Evolutionary conservation across 2,797 vertebrate species (phyloP).

Genomic region (Mus caroli): DNA sequence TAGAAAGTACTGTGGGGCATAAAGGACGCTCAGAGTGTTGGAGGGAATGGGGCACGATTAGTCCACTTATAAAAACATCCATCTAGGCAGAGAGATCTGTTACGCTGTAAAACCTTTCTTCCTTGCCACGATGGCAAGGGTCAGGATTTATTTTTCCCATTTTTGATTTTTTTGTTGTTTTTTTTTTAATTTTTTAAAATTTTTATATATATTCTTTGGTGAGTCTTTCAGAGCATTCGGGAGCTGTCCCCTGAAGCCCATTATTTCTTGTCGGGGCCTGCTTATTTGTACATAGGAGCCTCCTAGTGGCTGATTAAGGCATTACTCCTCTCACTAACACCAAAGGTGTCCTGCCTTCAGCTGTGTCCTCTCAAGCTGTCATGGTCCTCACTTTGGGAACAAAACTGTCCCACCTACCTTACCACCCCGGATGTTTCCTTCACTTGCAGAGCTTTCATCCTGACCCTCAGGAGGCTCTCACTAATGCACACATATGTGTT

Average conservation of each 20-base stretch:
- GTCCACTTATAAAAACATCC: not conserved
- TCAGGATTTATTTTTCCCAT: not conserved
- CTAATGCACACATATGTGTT: not conserved
- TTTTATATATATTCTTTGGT: not conserved
- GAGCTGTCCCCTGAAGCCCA: too few species aligned
- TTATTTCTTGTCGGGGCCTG: not conserved
- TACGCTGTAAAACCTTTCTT: not conserved
- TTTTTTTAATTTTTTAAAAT: not conserved
- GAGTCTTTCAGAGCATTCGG: not conserved
- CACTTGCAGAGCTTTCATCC: not conserved
- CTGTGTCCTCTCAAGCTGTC: not conserved
- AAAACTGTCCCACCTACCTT: not conserved
- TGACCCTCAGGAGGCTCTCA: not conserved
- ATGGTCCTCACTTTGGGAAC: not conserved
- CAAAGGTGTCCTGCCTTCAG: not conserved
- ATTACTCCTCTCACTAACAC: not conserved
- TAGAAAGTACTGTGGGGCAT: too few species aligned
- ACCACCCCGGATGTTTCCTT: not conserved
- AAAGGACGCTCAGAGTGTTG: not conserved
- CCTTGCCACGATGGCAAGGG: not conserved
- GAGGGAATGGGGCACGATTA: not conserved
- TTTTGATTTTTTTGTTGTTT: not conserved
- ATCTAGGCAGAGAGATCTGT: not conserved
- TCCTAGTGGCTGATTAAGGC: constrained; percentile 43
- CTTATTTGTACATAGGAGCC: constrained; percentile 40